phyloP scores from a whole-genome alignment of 2,888 invertebrate genomes.

The Fragum whitleyi region DNA sequence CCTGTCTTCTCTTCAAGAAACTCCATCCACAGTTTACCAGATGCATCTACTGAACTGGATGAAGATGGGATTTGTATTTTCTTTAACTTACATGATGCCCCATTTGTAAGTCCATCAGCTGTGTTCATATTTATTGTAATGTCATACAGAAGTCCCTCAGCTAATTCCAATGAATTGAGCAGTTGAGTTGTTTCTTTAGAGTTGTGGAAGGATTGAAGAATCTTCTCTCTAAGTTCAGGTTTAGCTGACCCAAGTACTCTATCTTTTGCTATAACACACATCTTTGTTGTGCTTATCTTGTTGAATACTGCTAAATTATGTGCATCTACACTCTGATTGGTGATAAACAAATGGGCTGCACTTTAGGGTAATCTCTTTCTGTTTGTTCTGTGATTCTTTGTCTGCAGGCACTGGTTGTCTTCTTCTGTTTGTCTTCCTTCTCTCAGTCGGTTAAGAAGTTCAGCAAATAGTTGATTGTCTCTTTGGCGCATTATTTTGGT shows the following conservation, averaged over 20 bases:
- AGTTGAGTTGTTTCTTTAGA: constrained; percentile 43
- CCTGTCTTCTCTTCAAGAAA: constrained; percentile 42
- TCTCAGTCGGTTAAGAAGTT: constrained; percentile 59
- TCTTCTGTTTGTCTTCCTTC: constrained; percentile 50
- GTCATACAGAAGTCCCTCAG: constrained; percentile 50
- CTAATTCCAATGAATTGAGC: constrained; percentile 27
- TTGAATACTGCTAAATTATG: constrained; percentile 35
- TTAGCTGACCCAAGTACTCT: constrained; percentile 33
- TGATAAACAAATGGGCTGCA: constrained; percentile 54
- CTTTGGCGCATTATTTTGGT: constrained; percentile 62
- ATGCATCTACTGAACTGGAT: constrained; percentile 1
- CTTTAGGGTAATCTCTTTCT: constrained; percentile 39
- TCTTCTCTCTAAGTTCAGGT: constrained; percentile 11
- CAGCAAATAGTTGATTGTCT: constrained; percentile 56
- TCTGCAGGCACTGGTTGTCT: constrained; percentile 43
- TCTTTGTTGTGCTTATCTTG: constrained; percentile 14
- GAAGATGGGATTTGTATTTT: constrained; percentile 32
- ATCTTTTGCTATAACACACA: constrained; percentile 51
- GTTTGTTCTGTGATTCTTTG: constrained; percentile 13
- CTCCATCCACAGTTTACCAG: constrained; percentile 47
- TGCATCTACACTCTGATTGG: constrained; percentile 51
- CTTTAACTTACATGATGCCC: constrained; percentile 53
- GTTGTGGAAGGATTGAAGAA: constrained; percentile 28
- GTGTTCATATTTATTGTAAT: constrained; percentile 54
- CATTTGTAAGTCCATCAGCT: constrained; percentile 66